These are phyloP conservation scores for Genyomyrus donnyi DNA, from an alignment of 2,113 vertebrate genomes.

Conservation along the genomic window DNA sequence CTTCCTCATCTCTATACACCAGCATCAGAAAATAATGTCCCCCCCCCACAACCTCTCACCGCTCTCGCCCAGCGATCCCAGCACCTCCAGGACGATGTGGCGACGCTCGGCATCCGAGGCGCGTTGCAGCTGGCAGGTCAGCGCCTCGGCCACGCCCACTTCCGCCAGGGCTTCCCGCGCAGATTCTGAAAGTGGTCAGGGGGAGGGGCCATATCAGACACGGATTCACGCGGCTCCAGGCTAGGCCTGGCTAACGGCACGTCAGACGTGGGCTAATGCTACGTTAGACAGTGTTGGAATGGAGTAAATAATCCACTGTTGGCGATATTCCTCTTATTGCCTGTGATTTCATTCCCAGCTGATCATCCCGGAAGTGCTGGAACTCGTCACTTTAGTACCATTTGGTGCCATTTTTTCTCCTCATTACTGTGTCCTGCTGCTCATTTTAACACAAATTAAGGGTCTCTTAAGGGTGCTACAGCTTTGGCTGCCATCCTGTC, in stretches of 20 bases:
- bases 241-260: neutral
- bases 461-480: neutral
- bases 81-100: slow-evolving; percentile 74
- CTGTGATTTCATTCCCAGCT: neutral
- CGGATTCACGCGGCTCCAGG: neutral
- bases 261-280: neutral
- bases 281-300: neutral
- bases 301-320: neutral
- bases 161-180: slow-evolving; percentile 69
- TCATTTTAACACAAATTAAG: neutral
- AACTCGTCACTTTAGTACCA: neutral
- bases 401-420: neutral
- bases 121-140: slow-evolving; percentile 69
- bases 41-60: slow-evolving; percentile 50
- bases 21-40: neutral
- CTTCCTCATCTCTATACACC: neutral
- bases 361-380: neutral
- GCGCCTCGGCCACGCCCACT: slow-evolving; percentile 59
- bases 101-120: slow-evolving; percentile 71
- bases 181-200: slow-evolving; percentile 50
- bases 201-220: neutral
- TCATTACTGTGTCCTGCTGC: neutral
- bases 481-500: neutral
- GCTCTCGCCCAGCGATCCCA: slow-evolving; percentile 72
- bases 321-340: neutral